Base-by-base conservation (phyloP, 2,888 invertebrate species). In the Dicranocentrus wangi region DNA sequence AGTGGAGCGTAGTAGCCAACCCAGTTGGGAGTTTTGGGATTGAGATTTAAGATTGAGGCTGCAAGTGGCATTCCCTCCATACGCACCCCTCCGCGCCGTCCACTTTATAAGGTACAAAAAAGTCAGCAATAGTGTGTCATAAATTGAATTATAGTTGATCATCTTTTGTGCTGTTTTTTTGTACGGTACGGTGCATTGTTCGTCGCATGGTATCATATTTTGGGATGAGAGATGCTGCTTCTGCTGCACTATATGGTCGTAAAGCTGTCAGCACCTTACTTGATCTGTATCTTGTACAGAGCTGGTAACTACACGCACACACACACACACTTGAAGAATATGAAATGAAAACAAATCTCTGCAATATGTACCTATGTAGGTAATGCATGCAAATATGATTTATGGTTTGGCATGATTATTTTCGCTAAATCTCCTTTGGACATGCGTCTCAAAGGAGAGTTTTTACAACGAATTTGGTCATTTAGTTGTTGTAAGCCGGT, bases 221-320 rank as follows among this genome's bases (percentile, higher is more conserved):
- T 58, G 25, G 23, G 32, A 32, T 3, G 3, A 32, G 32, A 51
- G n/a, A 47, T 47, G 51, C 2, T 43, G n/a, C n/a, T n/a, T n/a
- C 13, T 10, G 58, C 58, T 58, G 2, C 2, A n/a, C n/a, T n/a
- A 58, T 5, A 23, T 17, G n/a, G 61, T n/a, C 32, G 32, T 61
- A 61, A 61, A 61, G 32, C 61, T 61, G 61, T 61, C 61, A 61
- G n/a, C 61, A 61, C 61, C 32, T 61, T n/a, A 5, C 32, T 17
- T 61, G 32, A 61, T 61, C 61, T n/a, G 28, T 19, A 28, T 61
- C 61, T 32, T n/a, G n/a, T n/a, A n/a, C n/a, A n/a, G n/a, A n/a
- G n/a, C n/a, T n/a, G n/a, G n/a, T n/a, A n/a, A n/a, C n/a, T n/a
- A n/a, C n/a, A n/a, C n/a, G n/a, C n/a, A n/a, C n/a, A n/a, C n/a